Percentiles rank a stretch among this genome's conserved stretches.
These are phyloP conservation scores for Drosophila engyochracea DNA, from an alignment of 2,888 invertebrate genomes.

Conservation along the genomic window DNA sequence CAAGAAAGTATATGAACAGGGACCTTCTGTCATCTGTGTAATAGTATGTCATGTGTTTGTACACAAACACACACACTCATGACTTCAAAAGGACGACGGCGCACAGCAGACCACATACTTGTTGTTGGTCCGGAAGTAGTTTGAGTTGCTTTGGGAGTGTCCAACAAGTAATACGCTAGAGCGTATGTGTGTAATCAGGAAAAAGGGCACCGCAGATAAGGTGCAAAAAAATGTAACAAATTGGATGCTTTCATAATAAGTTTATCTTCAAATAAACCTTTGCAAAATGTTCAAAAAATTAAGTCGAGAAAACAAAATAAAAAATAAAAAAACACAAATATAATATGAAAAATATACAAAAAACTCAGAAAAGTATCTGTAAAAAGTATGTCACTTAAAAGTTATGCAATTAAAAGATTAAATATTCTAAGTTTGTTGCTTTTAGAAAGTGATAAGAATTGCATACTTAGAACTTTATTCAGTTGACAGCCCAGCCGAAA, in stretches of 20 bases:
- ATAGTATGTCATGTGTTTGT: conserved; percentile 3
- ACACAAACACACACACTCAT: conserved; percentile 11
- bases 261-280: conserved; percentile 17
- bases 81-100: conserved; percentile 57
- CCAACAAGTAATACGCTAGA: conserved; percentile 57
- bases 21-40: conserved; percentile 37
- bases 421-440: conserved; percentile 16
- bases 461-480: background rate
- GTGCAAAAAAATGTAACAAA: conserved; percentile 31
- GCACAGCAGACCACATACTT: conserved; percentile 41
- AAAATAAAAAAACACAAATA: background rate
- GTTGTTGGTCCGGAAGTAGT: conserved; percentile 38
- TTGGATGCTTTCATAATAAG: conserved; percentile 41
- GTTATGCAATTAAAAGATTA: conserved; percentile 44
- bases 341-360: conserved; percentile 1
- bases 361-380: background rate
- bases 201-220: conserved; percentile 27
- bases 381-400: conserved; percentile 6
- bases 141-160: conserved; percentile 31
- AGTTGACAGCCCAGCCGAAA: no score
- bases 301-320: background rate
- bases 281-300: background rate
- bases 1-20: conserved; percentile 27
- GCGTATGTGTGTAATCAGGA: conserved; percentile 38
- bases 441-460: background rate